Percentiles rank a stretch among this genome's conserved stretches.
These are phyloP conservation scores for Oligia latruncula DNA, from an alignment of 2,888 invertebrate genomes.

Conservation along the genomic window DNA sequence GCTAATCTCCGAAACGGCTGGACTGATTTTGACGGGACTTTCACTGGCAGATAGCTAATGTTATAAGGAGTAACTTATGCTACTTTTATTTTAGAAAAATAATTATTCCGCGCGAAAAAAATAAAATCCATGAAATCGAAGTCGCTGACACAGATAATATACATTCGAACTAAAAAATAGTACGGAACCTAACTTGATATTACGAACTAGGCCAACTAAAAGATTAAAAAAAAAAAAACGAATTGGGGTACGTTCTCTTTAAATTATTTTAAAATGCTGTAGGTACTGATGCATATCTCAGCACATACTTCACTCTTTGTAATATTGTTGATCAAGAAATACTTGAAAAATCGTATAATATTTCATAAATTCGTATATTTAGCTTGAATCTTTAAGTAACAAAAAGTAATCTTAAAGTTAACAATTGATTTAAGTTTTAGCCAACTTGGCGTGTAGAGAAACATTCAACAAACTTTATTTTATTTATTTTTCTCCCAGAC, in stretches of 20 bases:
- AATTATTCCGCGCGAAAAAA: no score
- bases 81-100: no score
- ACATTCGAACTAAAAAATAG: no score
- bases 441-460: not conserved
- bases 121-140: no score
- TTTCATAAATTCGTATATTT: not conserved
- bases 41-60: no score
- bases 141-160: no score
- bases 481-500: constrained; percentile 19
- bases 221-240: no score
- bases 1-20: no score
- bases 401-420: not conserved
- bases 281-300: not conserved
- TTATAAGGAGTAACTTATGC: no score
- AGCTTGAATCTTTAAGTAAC: not conserved
- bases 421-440: not conserved
- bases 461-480: not conserved
- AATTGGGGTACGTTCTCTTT: not conserved
- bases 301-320: not conserved
- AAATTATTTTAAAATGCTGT: not conserved
- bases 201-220: not conserved
- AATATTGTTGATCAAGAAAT: not conserved
- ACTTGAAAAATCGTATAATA: not conserved
- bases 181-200: not conserved
- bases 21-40: no score